Evolutionary conservation across 2,888 invertebrate genomes (phyloP).

Genomic region (Aquatica leii): DNA sequence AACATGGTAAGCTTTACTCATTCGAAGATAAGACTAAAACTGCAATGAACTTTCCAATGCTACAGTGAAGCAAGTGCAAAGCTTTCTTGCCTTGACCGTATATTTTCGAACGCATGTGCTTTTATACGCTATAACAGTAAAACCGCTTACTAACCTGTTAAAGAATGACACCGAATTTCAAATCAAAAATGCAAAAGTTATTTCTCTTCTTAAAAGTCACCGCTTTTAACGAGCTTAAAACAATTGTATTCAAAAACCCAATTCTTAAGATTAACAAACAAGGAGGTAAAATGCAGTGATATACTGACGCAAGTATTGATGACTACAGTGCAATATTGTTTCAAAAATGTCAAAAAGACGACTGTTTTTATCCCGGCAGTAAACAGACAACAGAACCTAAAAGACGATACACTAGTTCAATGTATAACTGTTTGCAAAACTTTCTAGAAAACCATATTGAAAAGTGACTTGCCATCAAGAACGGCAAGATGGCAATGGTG

Average conservation of each 20-base stretch:
- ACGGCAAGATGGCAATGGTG: slow-evolving; percentile 22
- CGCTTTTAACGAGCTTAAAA: slow-evolving; percentile 37
- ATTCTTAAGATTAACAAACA: slow-evolving; percentile 35
- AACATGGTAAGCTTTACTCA: too few relatives aligned
- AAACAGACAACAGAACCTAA: slow-evolving; percentile 49
- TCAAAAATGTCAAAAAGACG: slow-evolving; percentile 40
- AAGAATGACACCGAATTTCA: slow-evolving; percentile 39
- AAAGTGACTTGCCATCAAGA: slow-evolving; percentile 27
- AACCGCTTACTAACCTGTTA: slow-evolving; percentile 49
- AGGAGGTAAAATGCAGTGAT: slow-evolving; percentile 37
- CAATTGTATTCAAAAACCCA: slow-evolving; percentile 31
- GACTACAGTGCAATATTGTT: slow-evolving; percentile 48
- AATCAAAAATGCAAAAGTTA: slow-evolving; percentile 28
- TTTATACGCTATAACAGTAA: slow-evolving; percentile 49
- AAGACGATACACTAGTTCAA: not conserved
- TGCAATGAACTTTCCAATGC: slow-evolving; percentile 46
- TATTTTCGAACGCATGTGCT: slow-evolving; percentile 53
- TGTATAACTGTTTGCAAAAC: too few relatives aligned
- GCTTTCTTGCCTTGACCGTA: slow-evolving; percentile 51
- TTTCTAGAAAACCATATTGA: slow-evolving; percentile 49
- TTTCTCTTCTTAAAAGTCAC: too few relatives aligned
- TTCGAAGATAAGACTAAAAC: slow-evolving; percentile 43
- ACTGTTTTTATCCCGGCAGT: slow-evolving; percentile 49
- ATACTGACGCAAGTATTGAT: slow-evolving; percentile 46
- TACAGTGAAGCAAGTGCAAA: slow-evolving; percentile 46